Base-by-base conservation (phyloP, 2,113 vertebrate species). In the Balaeniceps rex region DNA sequence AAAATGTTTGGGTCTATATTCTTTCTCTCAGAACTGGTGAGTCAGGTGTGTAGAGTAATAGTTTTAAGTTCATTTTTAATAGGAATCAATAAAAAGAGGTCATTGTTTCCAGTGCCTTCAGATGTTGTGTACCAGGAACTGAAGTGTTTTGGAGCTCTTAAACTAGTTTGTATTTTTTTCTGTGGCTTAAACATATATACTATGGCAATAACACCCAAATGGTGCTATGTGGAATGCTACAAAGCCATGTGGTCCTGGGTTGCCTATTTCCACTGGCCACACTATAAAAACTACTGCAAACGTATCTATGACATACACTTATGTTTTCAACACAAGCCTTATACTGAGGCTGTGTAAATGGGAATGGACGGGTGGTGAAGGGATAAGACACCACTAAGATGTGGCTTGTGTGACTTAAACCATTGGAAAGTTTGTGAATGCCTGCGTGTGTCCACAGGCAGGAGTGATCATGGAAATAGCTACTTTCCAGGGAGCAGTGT, bases 281-380 rank as follows among this genome's bases (percentile, higher is more conserved):
- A 6, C 12, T 26, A 11, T 16, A 19, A 72, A 78, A 44, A 33
- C 31, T 57, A 3, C 26, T 6, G 22, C 51, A 77, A 40, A 63
- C 0, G 0, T 63, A 36, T 29, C 46, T 38, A 2, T 76, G 34
- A 38, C 24, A 28, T 3, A 10, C 19, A 4, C 6, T 57, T 42
- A 14, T 0, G 7, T 65, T 83, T 70, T 44, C 33, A 58, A 21
- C 25, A 26, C 33, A 25, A 65, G 33, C 16, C 11, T 19, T 77
- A 23, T 12, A 49, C 31, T 11, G n/a, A 38, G 31, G 82, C 51
- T 70, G 33, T 71, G 46, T 55, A 52, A 92, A 70, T 38, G 23
- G 31, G 24, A 76, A 42, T 36, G 25, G 58, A 51, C 19, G 21
- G 31, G 49, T 66, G 36, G 29, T 63, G 76, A 77, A 70, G 33